Percentiles rank a stretch among this genome's conserved stretches.
phyloP scores from a whole-genome alignment of 2,113 vertebrate genomes.

The Todiramphus chloris region DNA sequence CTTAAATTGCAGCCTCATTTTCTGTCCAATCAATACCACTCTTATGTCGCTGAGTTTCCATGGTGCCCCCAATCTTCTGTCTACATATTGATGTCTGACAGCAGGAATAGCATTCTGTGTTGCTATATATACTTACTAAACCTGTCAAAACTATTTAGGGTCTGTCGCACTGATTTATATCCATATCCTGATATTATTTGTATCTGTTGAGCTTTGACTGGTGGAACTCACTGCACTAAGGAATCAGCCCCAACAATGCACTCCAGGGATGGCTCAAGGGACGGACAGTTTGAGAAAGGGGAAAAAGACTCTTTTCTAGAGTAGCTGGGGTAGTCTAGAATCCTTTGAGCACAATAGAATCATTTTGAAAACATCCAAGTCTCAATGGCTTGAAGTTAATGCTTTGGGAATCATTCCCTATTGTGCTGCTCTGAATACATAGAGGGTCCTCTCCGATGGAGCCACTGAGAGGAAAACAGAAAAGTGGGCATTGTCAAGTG shows the following conservation, averaged over 20 bases:
- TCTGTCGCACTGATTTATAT: conserved; percentile 65
- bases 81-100: conserved; percentile 60
- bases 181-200: conserved; percentile 69
- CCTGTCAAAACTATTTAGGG: conserved; percentile 58
- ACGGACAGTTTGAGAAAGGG: conserved; percentile 12
- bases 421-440: conserved; percentile 51
- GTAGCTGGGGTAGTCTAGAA: conserved; percentile 50
- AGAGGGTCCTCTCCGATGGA: conserved; percentile 10
- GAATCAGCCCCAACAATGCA: conserved; percentile 18
- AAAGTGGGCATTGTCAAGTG: conserved; percentile 36
- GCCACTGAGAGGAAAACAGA: not conserved
- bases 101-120: conserved; percentile 49
- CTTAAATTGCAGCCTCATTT: conserved; percentile 44
- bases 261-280: conserved; percentile 41
- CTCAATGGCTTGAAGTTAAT: conserved; percentile 43
- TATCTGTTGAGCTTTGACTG: conserved; percentile 52
- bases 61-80: conserved; percentile 54
- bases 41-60: conserved; percentile 42
- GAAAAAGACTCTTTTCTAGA: conserved; percentile 36
- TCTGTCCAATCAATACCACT: conserved; percentile 33
- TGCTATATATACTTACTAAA: conserved; percentile 53
- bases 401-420: conserved; percentile 58
- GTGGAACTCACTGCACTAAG: conserved; percentile 25
- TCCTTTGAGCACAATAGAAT: conserved; percentile 38
- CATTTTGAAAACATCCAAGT: conserved; percentile 42